These are phyloP conservation scores for Drosophila pseudoobscura DNA, from an alignment of 1,140 invertebrate species.

Conservation along the genomic window DNA sequence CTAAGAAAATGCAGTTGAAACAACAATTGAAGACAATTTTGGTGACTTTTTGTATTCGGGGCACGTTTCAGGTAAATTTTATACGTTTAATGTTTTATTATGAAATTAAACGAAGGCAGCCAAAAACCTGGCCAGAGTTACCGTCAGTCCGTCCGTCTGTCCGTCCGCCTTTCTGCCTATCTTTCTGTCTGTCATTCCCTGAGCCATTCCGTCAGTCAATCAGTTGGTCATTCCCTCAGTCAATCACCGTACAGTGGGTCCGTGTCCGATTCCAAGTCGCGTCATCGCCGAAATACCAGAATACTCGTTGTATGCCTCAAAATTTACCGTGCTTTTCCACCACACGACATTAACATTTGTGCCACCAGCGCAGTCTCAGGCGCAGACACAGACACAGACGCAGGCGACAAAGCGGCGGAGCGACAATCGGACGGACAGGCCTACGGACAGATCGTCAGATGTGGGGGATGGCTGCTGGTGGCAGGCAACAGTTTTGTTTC, in stretches of 20 bases:
- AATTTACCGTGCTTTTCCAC: conserved; percentile 39
- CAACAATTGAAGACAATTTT: conserved; percentile 55
- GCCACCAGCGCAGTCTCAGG: conserved; percentile 54
- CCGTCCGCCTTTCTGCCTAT: conserved; percentile 14
- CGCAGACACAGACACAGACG: conserved; percentile 22
- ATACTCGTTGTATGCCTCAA: conserved; percentile 47
- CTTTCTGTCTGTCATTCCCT: conserved; percentile 25
- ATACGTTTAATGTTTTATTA: conserved; percentile 77
- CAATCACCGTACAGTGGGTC: conserved; percentile 21
- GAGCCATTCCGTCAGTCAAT: conserved; percentile 20
- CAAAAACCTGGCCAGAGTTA: conserved; percentile 12
- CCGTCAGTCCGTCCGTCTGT: conserved; percentile 32
- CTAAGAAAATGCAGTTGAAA: conserved; percentile 48
- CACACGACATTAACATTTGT: conserved; percentile 68
- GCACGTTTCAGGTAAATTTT: conserved; percentile 70
- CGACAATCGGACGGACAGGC: conserved; percentile 22
- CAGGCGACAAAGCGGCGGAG: neutral
- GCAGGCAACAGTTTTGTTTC: conserved; percentile 26
- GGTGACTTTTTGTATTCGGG: conserved; percentile 60
- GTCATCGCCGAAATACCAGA: conserved; percentile 46
- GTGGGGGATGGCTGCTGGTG: conserved; percentile 3
- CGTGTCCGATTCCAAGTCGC: conserved; percentile 38
- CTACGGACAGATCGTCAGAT: conserved; percentile 4
- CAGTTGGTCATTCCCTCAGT: conserved; percentile 29
- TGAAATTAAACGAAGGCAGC: conserved; percentile 65